Evolutionary conservation across 2,113 vertebrate genomes (phyloP).

Genomic region (Ellobius talpinus): DNA sequence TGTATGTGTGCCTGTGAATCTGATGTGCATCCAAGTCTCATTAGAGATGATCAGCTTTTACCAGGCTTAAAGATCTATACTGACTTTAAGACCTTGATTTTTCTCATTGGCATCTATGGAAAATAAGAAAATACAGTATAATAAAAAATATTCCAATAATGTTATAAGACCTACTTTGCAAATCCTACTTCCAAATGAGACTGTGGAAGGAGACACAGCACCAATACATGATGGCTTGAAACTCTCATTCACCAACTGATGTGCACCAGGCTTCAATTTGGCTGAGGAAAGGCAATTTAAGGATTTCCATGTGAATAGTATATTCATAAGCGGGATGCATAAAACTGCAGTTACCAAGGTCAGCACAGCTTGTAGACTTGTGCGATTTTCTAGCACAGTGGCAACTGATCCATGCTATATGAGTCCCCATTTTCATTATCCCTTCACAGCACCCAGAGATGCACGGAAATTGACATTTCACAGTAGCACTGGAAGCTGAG

Average conservation of each 20-base stretch:
- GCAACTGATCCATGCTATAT: not conserved
- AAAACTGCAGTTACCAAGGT: conserved; percentile 63
- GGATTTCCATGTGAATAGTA: conserved; percentile 57
- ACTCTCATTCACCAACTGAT: conserved; percentile 36
- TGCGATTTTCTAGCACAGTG: not conserved
- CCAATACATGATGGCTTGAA: not conserved
- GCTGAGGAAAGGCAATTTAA: conserved; percentile 57
- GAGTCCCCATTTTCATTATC: conserved; percentile 30
- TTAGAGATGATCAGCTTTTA: conserved; percentile 46
- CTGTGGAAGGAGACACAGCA: conserved; percentile 13
- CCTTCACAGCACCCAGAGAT: not conserved
- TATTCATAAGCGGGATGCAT: conserved; percentile 41
- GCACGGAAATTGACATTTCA: conserved; percentile 41
- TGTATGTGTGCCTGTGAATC: not conserved
- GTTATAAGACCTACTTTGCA: not conserved
- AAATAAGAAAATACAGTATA: conserved; percentile 57
- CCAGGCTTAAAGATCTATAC: not conserved
- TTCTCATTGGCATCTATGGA: conserved; percentile 49
- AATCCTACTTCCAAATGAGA: conserved; percentile 19
- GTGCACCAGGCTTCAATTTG: conserved; percentile 9
- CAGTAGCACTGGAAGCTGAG: not conserved
- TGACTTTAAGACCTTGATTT: conserved; percentile 25
- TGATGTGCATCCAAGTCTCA: not conserved
- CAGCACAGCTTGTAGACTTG: conserved; percentile 51
- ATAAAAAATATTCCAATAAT: conserved; percentile 57